These are phyloP conservation scores for Dicyrtoma fusca DNA, from an alignment of 2,888 invertebrate genomes.

Conservation along the genomic window DNA sequence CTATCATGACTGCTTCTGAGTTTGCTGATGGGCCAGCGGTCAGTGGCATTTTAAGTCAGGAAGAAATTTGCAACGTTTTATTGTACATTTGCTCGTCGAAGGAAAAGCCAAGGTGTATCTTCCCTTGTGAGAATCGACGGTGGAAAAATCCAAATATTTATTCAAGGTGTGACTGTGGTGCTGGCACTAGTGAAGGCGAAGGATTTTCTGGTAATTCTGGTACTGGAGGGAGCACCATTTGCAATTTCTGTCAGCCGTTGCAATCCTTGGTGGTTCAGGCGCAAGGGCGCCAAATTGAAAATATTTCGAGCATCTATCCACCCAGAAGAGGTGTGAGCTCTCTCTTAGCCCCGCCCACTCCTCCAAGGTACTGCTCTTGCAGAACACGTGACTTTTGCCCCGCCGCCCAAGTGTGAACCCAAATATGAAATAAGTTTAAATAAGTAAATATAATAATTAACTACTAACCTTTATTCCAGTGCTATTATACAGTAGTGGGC, in stretches of 20 bases:
- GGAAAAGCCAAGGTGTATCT: not conserved
- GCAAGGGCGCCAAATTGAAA: too few species aligned
- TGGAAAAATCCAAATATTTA: slow-evolving; percentile 23
- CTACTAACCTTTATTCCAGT: too few species aligned
- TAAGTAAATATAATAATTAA: too few species aligned
- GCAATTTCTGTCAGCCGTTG: too few species aligned
- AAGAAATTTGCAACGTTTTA: slow-evolving; percentile 9
- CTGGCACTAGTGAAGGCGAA: too few species aligned
- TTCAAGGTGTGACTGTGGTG: slow-evolving; percentile 1
- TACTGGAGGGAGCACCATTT: too few species aligned
- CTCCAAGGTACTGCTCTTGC: slow-evolving; percentile 26
- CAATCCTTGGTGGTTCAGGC: too few species aligned
- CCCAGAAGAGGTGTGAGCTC: not conserved
- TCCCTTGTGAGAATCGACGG: not conserved
- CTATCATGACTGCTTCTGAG: slow-evolving; percentile 13
- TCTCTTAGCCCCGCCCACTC: slow-evolving; percentile 6
- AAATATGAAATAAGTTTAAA: too few species aligned
- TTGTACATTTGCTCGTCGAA: slow-evolving; percentile 10
- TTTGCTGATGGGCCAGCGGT: slow-evolving; percentile 26
- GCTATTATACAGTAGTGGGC: too few species aligned
- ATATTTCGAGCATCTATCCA: too few species aligned
- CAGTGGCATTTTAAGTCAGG: slow-evolving; percentile 2
- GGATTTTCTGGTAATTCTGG: too few species aligned
- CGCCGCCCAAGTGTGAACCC: too few species aligned
- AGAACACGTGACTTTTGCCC: slow-evolving; percentile 20